These are phyloP conservation scores for Scyliorhinus canicula DNA, from an alignment of 2,797 vertebrate genomes.

Conservation along the genomic window DNA sequence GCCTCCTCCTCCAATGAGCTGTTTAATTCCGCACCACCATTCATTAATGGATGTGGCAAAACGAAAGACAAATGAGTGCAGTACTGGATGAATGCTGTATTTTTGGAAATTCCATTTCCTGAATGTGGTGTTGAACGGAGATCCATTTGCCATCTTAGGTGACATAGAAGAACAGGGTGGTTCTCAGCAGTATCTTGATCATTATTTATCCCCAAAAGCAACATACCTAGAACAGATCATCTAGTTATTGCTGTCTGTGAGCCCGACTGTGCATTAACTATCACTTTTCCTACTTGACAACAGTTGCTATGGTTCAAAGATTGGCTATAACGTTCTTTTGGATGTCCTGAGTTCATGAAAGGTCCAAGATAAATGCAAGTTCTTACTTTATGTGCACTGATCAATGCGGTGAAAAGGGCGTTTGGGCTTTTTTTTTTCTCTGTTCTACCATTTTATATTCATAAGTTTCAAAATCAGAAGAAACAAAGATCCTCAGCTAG, in stretches of 20 bases:
- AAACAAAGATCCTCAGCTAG: background rate
- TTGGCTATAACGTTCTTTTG: background rate
- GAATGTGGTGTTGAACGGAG: background rate
- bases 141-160: background rate
- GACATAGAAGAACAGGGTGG: background rate
- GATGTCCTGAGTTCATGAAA: background rate
- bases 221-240: background rate
- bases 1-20: too few relatives aligned
- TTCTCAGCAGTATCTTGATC: background rate
- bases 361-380: background rate
- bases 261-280: background rate
- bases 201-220: background rate
- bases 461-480: background rate
- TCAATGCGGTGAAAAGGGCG: background rate
- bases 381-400: background rate
- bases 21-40: too few relatives aligned
- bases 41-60: background rate
- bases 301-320: background rate
- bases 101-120: background rate
- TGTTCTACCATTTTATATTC: background rate
- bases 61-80: background rate
- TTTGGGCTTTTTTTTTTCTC: background rate
- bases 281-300: background rate
- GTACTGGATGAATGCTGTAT: background rate
- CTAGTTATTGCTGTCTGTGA: background rate